Percentiles rank a stretch among this genome's conserved stretches.
These are phyloP conservation scores for Neodiprion lecontei DNA, from an alignment of 1,140 invertebrate species.

Conservation along the genomic window DNA sequence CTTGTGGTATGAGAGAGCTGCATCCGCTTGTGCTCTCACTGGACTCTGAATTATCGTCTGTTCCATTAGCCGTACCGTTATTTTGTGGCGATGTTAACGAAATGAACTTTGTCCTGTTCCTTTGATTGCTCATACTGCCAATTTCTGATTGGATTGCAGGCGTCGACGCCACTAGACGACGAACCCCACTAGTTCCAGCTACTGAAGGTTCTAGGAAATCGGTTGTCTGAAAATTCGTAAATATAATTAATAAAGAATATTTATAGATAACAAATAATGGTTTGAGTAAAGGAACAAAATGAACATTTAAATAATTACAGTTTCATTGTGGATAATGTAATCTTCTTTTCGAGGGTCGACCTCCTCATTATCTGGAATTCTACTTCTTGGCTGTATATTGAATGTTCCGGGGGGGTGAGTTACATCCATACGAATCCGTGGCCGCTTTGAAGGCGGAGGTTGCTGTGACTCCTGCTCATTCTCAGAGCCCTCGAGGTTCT, in stretches of 20 bases:
- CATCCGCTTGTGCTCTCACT: slow-evolving; percentile 64
- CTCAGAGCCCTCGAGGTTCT: slow-evolving; percentile 36
- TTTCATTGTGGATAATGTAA: slow-evolving; percentile 35
- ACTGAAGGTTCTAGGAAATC: slow-evolving; percentile 47
- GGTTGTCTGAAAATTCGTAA: slow-evolving; percentile 40
- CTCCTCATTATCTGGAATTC: slow-evolving; percentile 30
- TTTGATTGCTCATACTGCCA: slow-evolving; percentile 34
- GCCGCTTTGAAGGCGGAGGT: slow-evolving; percentile 51
- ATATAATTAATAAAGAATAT: slow-evolving; percentile 4
- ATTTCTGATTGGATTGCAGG: slow-evolving; percentile 43
- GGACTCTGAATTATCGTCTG: slow-evolving; percentile 61
- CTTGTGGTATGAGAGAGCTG: slow-evolving; percentile 62
- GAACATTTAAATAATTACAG: slow-evolving; percentile 27
- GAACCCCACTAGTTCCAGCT: slow-evolving; percentile 46
- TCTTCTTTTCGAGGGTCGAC: slow-evolving; percentile 37
- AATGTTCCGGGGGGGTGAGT: slow-evolving; percentile 58
- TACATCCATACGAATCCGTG: slow-evolving; percentile 56
- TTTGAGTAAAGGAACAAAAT: neutral
- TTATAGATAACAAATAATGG: slow-evolving; percentile 1
- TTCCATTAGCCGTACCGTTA: slow-evolving; percentile 51
- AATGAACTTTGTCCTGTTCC: slow-evolving; percentile 45
- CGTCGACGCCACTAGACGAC: slow-evolving; percentile 51
- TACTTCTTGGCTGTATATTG: slow-evolving; percentile 42
- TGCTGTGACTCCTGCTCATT: slow-evolving; percentile 44
- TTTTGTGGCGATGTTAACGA: slow-evolving; percentile 39